A percentile compares a stretch with the other conserved stretches of the same genome.
Conservation (phyloP, 2,888 invertebrate species). For the Hermaeophaga mercurialis region DNA sequence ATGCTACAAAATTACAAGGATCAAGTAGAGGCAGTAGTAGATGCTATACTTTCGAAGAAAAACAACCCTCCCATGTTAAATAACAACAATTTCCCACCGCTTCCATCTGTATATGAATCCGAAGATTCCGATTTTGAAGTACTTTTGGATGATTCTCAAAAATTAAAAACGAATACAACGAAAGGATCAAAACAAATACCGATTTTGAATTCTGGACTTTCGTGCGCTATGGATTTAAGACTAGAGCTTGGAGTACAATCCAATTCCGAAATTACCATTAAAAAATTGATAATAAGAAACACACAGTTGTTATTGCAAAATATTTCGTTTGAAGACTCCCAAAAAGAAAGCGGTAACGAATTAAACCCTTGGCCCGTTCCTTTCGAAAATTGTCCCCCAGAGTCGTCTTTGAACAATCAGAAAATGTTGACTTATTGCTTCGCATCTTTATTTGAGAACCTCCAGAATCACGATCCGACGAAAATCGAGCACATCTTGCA, state of each 20-base stretch:
- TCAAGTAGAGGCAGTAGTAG: slow-evolving; percentile 18
- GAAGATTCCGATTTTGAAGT: slow-evolving; percentile 85
- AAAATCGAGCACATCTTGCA: slow-evolving; percentile 84
- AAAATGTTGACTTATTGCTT: slow-evolving; percentile 73
- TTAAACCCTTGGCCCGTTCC: slow-evolving; percentile 49
- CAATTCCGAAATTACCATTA: slow-evolving; percentile 75
- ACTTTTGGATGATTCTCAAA: slow-evolving; percentile 71
- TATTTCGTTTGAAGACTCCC: slow-evolving; percentile 44
- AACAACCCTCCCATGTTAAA: slow-evolving; percentile 38
- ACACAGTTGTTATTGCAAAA: slow-evolving; percentile 50
- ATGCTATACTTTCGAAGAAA: slow-evolving; percentile 28
- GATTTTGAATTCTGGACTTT: slow-evolving; percentile 55
- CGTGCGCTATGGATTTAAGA: slow-evolving; percentile 76
- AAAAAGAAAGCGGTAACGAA: slow-evolving; percentile 36
- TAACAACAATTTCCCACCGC: slow-evolving; percentile 56
- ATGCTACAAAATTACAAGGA: slow-evolving; percentile 20
- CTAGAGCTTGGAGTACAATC: slow-evolving; percentile 78
- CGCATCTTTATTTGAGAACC: slow-evolving; percentile 70
- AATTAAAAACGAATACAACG: slow-evolving; percentile 61
- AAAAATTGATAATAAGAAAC: slow-evolving; percentile 59
- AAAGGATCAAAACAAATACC: slow-evolving; percentile 37
- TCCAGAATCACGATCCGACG: slow-evolving; percentile 71
- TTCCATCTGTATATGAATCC: slow-evolving; percentile 77
- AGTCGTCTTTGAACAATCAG: slow-evolving; percentile 54
- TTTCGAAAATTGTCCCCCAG: slow-evolving; percentile 56